phyloP scores from a whole-genome alignment of 2,888 invertebrate genomes.

The Lasioglossum calceatum region DNA sequence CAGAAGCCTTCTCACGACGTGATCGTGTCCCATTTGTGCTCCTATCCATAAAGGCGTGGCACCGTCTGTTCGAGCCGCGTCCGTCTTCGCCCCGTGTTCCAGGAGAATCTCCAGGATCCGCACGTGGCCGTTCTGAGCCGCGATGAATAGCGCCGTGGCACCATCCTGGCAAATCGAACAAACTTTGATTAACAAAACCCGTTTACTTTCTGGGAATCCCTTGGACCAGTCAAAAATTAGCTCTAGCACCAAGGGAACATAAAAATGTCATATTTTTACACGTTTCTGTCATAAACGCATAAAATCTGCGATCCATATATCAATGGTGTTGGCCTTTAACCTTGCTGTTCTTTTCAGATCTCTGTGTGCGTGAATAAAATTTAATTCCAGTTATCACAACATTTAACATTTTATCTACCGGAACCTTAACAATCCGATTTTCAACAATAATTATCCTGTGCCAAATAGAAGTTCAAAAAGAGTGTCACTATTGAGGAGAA shows the following conservation, averaged over 20 bases:
- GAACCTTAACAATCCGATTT: neutral
- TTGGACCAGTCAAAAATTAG: no score
- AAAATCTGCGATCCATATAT: neutral
- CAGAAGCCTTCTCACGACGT: conserved; percentile 91
- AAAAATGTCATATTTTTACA: neutral
- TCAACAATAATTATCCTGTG: neutral
- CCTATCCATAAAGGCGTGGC: conserved; percentile 97
- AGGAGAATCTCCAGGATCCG: conserved; percentile 91
- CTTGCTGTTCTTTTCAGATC: neutral
- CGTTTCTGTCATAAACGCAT: neutral
- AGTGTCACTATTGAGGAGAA: neutral
- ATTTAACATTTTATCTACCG: no score
- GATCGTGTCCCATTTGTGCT: conserved; percentile 97
- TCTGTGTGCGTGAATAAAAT: no score
- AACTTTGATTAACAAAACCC: neutral
- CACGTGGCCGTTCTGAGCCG: conserved; percentile 96
- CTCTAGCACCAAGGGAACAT: neutral
- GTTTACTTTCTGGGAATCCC: neutral
- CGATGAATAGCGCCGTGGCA: conserved; percentile 96
- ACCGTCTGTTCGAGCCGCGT: conserved; percentile 92
- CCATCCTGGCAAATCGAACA: conserved; percentile 89
- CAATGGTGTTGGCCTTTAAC: no score
- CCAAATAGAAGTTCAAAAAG: neutral
- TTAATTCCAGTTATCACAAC: no score
- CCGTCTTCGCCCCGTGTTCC: conserved; percentile 90